phyloP scores from a whole-genome alignment of 2,797 vertebrate genomes.

The Spea hammondii region DNA sequence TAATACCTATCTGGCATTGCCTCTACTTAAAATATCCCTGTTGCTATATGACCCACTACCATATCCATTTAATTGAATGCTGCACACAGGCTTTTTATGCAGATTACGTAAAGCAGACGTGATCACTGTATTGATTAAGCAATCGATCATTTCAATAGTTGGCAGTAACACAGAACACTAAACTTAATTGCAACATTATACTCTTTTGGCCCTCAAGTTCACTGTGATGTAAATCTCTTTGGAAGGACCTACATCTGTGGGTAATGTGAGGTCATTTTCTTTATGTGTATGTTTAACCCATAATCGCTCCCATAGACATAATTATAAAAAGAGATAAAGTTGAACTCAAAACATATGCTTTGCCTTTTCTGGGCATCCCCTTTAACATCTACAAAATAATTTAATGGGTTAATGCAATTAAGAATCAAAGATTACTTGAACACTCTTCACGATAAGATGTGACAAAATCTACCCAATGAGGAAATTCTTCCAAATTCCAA shows the following conservation, averaged over 20 bases:
- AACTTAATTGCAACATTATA: conserved; percentile 7
- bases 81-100: conserved; percentile 2
- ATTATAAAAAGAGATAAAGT: neutral
- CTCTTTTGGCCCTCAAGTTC: neutral
- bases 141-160: conserved; percentile 14
- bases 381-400: neutral
- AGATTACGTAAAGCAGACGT: conserved; percentile 3
- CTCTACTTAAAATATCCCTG: too few relatives aligned
- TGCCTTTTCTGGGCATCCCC: neutral
- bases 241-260: neutral
- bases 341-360: neutral
- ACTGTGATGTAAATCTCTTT: neutral
- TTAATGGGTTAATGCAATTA: neutral
- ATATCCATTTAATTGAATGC: conserved; percentile 1
- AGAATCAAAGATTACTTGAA: neutral
- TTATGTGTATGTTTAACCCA: neutral
- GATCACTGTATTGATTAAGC: conserved; percentile 14
- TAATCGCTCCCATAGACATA: conserved; percentile 3
- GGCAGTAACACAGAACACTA: neutral
- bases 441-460: neutral
- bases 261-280: conserved; percentile 11
- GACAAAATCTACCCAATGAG: neutral
- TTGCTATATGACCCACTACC: conserved; percentile 4
- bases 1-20: too few relatives aligned
- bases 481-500: neutral